Conservation (phyloP, 2,113 vertebrate genomes). For the Balaenoptera acutorostrata region DNA sequence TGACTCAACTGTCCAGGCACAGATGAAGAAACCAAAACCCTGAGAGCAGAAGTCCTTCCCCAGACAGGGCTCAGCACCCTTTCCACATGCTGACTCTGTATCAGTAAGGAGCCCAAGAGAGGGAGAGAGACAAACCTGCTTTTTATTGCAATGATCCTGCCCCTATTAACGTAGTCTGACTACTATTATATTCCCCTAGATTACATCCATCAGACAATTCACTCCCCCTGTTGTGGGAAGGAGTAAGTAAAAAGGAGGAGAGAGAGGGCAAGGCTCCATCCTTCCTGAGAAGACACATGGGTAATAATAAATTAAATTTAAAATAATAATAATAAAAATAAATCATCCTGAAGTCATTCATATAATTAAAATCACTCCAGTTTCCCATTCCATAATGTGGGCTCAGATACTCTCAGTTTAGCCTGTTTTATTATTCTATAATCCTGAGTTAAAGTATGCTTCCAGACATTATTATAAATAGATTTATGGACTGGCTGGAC, state of each 20-base stretch:
- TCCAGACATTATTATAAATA: conserved; percentile 47
- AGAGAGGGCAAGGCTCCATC: neutral
- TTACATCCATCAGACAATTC: neutral
- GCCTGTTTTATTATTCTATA: conserved; percentile 22
- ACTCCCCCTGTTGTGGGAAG: neutral
- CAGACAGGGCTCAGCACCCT: neutral
- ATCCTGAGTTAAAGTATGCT: conserved; percentile 13
- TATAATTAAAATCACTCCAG: conserved; percentile 12
- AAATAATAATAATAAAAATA: conserved; percentile 10
- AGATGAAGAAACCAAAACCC: neutral
- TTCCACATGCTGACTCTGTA: neutral
- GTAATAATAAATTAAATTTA: conserved; percentile 21
- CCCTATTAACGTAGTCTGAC: neutral
- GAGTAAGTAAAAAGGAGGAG: neutral
- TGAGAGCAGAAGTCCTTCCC: neutral
- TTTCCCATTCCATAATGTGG: neutral
- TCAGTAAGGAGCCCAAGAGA: neutral
- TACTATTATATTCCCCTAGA: neutral
- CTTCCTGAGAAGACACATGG: neutral
- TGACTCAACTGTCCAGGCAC: neutral
- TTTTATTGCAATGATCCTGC: neutral
- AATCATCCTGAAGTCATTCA: neutral
- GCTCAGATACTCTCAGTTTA: neutral
- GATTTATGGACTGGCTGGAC: conserved; percentile 36
- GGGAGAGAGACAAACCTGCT: neutral